Evolutionary conservation across 2,888 invertebrate genomes (phyloP).

Genomic region (Brachyopa scutellaris): DNA sequence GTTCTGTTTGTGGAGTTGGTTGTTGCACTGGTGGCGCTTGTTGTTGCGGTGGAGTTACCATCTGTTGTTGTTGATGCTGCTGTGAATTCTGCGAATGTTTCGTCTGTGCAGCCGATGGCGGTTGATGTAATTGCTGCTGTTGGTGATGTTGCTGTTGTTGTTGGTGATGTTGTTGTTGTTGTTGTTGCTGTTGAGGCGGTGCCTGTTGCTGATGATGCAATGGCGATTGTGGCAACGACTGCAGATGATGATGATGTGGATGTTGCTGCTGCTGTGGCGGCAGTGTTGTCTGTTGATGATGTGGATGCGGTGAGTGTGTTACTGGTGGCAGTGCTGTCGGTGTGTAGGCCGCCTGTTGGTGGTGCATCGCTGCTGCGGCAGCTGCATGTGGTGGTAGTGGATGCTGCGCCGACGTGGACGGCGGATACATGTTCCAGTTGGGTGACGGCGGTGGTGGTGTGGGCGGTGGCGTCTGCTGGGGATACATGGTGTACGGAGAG

Average conservation of each 20-base stretch:
- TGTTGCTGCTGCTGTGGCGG: conserved; percentile 73
- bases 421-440: conserved; percentile 86
- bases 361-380: conserved; percentile 72
- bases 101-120: conserved; percentile 73
- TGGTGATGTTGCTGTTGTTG: conserved; percentile 50
- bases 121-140: conserved; percentile 74
- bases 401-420: conserved; percentile 78
- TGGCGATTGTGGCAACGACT: conserved; percentile 57
- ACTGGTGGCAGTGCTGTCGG: conserved; percentile 76
- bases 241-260: conserved; percentile 71
- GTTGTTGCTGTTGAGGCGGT: conserved; percentile 77
- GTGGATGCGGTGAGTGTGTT: conserved; percentile 66
- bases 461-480: conserved; percentile 81
- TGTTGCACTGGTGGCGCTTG: conserved; percentile 79
- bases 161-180: conserved; percentile 51
- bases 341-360: conserved; percentile 74
- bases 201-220: conserved; percentile 82
- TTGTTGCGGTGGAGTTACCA: conserved; percentile 78
- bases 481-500: conserved; percentile 81
- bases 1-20: conserved; percentile 73
- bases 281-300: conserved; percentile 72
- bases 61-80: conserved; percentile 81
- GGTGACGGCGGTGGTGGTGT: conserved; percentile 83
- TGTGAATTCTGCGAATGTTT: conserved; percentile 73
- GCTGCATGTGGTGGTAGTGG: conserved; percentile 73